These are phyloP conservation scores for Galago senegalensis DNA, from an alignment of 2,797 vertebrate genomes.

Conservation along the genomic window DNA sequence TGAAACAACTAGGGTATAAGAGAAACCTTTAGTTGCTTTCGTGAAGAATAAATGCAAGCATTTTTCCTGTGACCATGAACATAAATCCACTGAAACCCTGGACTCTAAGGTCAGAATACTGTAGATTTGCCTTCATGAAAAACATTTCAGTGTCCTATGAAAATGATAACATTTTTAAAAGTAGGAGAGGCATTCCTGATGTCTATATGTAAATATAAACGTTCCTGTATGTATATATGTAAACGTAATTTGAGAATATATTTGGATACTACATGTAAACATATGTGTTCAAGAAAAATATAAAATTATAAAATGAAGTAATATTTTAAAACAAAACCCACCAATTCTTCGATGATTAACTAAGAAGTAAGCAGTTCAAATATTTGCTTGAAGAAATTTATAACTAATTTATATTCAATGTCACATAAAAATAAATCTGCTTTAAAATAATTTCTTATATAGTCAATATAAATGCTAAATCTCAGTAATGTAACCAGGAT, in stretches of 20 bases:
- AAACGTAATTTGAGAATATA: neutral
- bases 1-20: neutral
- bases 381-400: neutral
- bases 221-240: neutral
- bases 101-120: neutral
- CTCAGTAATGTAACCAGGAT: neutral
- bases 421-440: neutral
- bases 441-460: constrained; percentile 46
- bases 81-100: neutral
- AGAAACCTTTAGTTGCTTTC: neutral
- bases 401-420: constrained; percentile 19
- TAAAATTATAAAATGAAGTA: constrained; percentile 20
- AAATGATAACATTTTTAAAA: neutral
- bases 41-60: neutral
- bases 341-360: neutral
- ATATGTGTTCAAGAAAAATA: neutral
- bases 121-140: neutral
- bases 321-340: neutral
- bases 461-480: constrained; percentile 38
- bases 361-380: constrained; percentile 29
- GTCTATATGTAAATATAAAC: neutral
- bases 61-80: neutral
- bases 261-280: neutral
- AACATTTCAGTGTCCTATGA: neutral
- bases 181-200: neutral